Conservation (phyloP, 2,113 vertebrate species). For the Gallinago paraguaiae region DNA sequence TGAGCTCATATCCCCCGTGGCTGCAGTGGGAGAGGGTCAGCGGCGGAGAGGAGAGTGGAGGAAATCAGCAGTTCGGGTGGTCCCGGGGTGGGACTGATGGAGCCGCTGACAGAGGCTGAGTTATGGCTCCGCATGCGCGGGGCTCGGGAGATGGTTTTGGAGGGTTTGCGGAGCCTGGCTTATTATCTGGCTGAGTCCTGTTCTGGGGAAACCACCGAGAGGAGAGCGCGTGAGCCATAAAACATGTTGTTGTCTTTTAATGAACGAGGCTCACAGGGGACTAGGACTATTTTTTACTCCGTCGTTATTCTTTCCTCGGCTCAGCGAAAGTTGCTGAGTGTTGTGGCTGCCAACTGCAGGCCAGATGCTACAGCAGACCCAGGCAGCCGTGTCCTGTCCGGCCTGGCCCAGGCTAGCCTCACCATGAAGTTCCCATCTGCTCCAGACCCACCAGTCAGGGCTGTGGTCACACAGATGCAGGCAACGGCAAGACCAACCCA, state of each 20-base stretch:
- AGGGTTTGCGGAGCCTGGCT: not conserved
- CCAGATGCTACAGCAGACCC: constrained; percentile 22
- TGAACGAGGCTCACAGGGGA: constrained; percentile 6
- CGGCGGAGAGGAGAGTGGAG: not conserved
- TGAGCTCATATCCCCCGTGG: not conserved
- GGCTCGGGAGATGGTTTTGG: not conserved
- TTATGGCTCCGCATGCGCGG: not conserved
- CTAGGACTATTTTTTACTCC: constrained; percentile 28
- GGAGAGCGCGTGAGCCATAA: constrained; percentile 28
- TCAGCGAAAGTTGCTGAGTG: constrained; percentile 19
- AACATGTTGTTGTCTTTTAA: constrained; percentile 48
- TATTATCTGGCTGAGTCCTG: constrained; percentile 15
- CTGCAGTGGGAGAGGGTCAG: not conserved
- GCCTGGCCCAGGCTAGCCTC: not conserved
- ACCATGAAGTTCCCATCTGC: not conserved
- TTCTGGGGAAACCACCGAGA: not conserved
- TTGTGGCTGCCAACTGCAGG: constrained; percentile 30
- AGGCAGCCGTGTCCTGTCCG: not conserved
- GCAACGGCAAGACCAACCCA: not conserved
- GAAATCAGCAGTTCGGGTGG: constrained; percentile 13
- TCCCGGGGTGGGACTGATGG: constrained; percentile 17
- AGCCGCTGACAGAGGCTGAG: constrained; percentile 48
- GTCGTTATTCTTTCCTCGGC: constrained; percentile 18
- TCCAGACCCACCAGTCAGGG: not conserved
- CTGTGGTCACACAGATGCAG: not conserved